phyloP scores from a whole-genome alignment of 2,113 vertebrate genomes.

The Lepisosteus oculatus region DNA sequence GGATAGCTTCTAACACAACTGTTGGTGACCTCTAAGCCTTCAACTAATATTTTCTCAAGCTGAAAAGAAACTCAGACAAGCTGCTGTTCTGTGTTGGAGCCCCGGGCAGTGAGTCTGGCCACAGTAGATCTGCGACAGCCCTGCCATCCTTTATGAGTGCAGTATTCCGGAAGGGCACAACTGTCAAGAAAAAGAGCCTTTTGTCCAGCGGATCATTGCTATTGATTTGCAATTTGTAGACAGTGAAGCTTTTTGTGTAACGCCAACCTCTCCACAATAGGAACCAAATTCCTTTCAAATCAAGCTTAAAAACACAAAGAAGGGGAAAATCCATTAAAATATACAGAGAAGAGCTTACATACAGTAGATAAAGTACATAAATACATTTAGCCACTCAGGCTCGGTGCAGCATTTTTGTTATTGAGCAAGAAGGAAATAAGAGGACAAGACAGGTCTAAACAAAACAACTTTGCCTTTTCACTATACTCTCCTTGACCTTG shows the following conservation, averaged over 20 bases:
- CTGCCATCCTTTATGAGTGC: not conserved
- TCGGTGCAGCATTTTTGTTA: too few species aligned
- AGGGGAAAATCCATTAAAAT: not conserved
- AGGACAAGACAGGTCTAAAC: conserved; percentile 14
- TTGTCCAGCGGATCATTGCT: conserved; percentile 29
- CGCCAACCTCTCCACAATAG: conserved; percentile 38
- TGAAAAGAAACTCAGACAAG: not conserved
- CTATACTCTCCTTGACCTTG: not conserved
- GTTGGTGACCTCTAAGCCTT: too few species aligned
- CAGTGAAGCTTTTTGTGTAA: conserved; percentile 44
- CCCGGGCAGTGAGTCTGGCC: not conserved
- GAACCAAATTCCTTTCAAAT: conserved; percentile 31
- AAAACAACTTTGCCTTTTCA: conserved; percentile 14
- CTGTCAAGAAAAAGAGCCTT: not conserved
- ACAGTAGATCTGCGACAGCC: not conserved
- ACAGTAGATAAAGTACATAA: not conserved
- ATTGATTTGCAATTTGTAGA: conserved; percentile 57
- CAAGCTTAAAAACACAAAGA: conserved; percentile 3
- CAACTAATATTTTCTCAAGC: not conserved
- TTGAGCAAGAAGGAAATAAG: too few species aligned
- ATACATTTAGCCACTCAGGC: too few species aligned
- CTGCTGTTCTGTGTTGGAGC: not conserved
- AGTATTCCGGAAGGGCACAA: conserved; percentile 17
- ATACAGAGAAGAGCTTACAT: conserved; percentile 19
- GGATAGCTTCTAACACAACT: too few species aligned